A percentile compares a stretch with the other conserved stretches of the same genome.
These are phyloP conservation scores for Spisula subtruncata DNA, from an alignment of 2,888 invertebrate species.

Conservation along the genomic window DNA sequence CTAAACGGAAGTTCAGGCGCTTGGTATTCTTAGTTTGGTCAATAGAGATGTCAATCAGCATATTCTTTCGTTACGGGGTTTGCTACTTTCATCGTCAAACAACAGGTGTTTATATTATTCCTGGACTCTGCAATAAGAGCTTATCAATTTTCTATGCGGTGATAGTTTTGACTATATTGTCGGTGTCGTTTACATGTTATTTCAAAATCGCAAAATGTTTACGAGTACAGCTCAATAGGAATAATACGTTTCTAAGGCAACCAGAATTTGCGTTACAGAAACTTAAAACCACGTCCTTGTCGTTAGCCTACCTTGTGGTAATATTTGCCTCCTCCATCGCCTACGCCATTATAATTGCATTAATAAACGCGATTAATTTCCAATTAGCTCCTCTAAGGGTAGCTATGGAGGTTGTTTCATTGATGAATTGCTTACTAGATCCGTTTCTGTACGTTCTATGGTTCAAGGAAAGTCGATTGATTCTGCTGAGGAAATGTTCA, in stretches of 20 bases:
- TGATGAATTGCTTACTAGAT: conserved; percentile 33
- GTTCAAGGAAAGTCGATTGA: conserved; percentile 33
- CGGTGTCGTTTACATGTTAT: not conserved
- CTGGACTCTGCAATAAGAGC: not conserved
- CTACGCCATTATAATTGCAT: not conserved
- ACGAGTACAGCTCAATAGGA: not conserved
- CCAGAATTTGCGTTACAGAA: not conserved
- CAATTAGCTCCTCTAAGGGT: not conserved
- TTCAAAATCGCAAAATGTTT: not conserved
- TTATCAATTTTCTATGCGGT: not conserved
- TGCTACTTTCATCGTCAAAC: conserved; percentile 7
- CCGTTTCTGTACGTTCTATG: conserved; percentile 47
- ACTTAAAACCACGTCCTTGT: conserved; percentile 6
- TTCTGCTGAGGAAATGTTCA: not conserved
- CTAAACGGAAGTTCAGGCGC: not conserved
- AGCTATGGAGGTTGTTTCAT: conserved; percentile 19
- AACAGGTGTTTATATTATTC: not conserved
- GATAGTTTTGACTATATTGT: not conserved
- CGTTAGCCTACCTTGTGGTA: not conserved
- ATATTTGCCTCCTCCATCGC: not conserved
- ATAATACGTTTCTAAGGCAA: too few relatives aligned
- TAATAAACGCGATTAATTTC: not conserved
- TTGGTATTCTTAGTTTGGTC: not conserved
- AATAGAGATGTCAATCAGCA: not conserved
- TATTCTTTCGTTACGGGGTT: conserved; percentile 18